Base-by-base conservation (phyloP, 2,888 invertebrate species). In the Platycheirus rosarum region DNA sequence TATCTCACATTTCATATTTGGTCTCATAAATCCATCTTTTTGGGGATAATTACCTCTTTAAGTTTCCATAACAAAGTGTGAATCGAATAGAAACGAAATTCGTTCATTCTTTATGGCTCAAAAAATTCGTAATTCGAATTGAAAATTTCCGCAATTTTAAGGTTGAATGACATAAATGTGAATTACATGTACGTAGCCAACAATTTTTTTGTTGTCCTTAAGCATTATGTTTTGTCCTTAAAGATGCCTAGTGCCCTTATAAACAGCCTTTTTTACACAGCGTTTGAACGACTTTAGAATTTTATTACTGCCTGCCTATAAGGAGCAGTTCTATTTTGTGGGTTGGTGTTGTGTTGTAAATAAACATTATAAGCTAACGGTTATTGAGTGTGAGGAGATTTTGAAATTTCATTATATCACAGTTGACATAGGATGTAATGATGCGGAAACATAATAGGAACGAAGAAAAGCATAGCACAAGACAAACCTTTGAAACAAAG, bases 351-450 rank as follows among this genome's bases (percentile, higher is more conserved):
- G 14, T 26, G 26, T 14, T 40, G 57, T 57, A 55, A 55, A 48
- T 48, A 73, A 63, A 69, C 62, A 68, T 73, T 68, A 79, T 79
- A 68, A 68, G 68, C 62, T 62, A 46, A 51, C 42, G 63, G 48
- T 49, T 57, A 65, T 73, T 57, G 44, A 42, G 46, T 20, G 32
- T 29, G 35, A 48, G 35, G 23, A 69, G 69, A 29, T 51, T 44
- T 23, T 65, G 57, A 75, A 75, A 79, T 75, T 75, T 62, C 75
- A 75, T 79, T 79, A 79, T 70, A 44, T 65, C 65, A 60, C 57
- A 75, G 69, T 70, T 79, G 79, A 75, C 69, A 74, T 63, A 69
- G 65, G 37, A 75, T 44, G 49, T 51, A 75, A 69, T 75, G 75
- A 79, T 65, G 75, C 63, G 63, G 75, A 75, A 70, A 75, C 46